Base-by-base conservation (phyloP, 1,140 invertebrate genomes). In the Phortica variegata region DNA sequence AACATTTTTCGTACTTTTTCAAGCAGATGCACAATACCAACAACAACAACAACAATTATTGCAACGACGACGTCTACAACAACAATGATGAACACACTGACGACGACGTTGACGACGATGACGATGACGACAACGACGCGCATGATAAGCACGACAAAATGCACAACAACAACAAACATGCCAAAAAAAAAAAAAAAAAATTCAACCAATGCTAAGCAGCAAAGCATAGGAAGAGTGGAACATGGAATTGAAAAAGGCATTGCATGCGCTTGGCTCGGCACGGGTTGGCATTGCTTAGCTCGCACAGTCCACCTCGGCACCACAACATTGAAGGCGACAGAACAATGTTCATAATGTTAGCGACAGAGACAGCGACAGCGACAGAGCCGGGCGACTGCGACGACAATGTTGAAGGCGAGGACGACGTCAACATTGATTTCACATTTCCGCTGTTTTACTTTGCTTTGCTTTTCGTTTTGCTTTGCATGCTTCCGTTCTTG, bases 371-470 rank as follows among this genome's bases (percentile, higher is more conserved):
- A 12, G 12, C 6, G 26, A 29, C 21, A 43, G 47, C 20, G 17
- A 21, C 12, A 29, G 36, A 29, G 26, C 26, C 26, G 31, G 21
- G 4, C n/a, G 21, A 48, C 9, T 34, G 15, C 15, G 19, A 34
- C 21, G 26, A 45, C 12, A 29, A 26, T 20, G 46, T 46, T 43
- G 57, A 49, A 43, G 4, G 15, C 16, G 36, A 6, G 33, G 16
- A 38, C 36, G 36, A 17, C 36, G 52, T 49, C 59, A 58, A 51
- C 60, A 58, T 62, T 62, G 63, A 66, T 65, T 68, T 66, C 62
- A 68, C 63, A 60, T 66, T 62, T 66, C 63, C 63, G 62, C 63
- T 53, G 50, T 63, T 68, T 66, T 68, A 54, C 60, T 54, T 26
- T 10, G n/a, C n/a, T n/a, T n/a, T n/a, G n/a, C n/a, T n/a, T n/a